phyloP scores from a whole-genome alignment of 2,113 vertebrate genomes.

The Anarhynchus alexandrinus region DNA sequence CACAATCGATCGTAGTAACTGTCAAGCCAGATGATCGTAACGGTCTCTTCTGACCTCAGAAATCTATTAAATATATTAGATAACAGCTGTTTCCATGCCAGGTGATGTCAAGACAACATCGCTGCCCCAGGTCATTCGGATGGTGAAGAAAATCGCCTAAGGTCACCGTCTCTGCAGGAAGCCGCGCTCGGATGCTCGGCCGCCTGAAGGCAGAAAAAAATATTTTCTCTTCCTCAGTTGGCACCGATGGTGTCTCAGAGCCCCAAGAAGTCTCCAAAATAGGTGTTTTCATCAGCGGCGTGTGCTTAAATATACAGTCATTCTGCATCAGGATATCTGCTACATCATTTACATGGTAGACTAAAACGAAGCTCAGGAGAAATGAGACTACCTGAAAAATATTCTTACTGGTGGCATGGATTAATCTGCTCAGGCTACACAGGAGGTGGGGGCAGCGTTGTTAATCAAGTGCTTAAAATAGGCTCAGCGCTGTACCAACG shows the following conservation, averaged over 20 bases:
- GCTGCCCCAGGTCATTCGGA: background rate
- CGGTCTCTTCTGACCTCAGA: background rate
- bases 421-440: background rate
- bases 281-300: background rate
- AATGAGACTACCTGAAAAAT: background rate
- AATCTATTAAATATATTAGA: background rate
- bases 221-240: background rate
- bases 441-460: background rate
- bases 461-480: background rate
- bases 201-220: background rate
- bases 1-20: background rate
- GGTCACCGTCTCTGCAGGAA: background rate
- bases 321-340: background rate
- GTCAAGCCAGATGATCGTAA: background rate
- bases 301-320: background rate
- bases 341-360: background rate
- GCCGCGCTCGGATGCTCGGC: accelerated
- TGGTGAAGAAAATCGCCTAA: background rate
- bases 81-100: background rate
- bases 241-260: background rate
- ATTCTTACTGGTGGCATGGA: background rate
- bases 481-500: background rate
- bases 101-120: background rate
- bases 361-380: background rate
- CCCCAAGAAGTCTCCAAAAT: background rate